A percentile compares a stretch with the other conserved stretches of the same genome.
Evolutionary conservation across 2,888 invertebrate genomes (phyloP).

Genomic region (Acheta domesticus): DNA sequence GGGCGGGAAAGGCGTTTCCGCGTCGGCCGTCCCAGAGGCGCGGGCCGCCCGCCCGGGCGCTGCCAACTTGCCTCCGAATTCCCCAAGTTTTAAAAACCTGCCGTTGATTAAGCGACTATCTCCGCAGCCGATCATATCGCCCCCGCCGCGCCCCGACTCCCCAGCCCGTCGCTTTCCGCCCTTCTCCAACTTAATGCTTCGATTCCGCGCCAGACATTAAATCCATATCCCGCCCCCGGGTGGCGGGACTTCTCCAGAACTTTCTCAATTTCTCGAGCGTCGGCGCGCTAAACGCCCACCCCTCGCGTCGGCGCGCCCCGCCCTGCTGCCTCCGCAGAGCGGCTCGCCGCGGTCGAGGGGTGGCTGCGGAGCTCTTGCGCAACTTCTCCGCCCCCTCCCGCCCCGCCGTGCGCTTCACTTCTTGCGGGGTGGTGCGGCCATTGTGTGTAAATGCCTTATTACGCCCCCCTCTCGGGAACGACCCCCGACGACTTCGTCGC

Average conservation of each 20-base stretch:
- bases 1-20: too few species aligned
- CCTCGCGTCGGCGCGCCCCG: background rate
- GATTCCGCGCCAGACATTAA: background rate
- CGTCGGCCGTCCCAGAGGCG: too few species aligned
- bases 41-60: background rate
- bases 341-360: background rate
- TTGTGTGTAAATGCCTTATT: constrained; percentile 18
- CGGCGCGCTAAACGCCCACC: background rate
- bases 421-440: background rate
- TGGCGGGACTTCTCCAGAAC: background rate
- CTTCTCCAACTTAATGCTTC: background rate
- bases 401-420: background rate
- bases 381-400: background rate
- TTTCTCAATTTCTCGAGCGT: constrained; percentile 7
- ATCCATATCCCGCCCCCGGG: constrained; percentile 18
- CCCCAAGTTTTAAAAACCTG: background rate
- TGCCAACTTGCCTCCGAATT: background rate
- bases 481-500: background rate
- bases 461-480: background rate
- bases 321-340: background rate
- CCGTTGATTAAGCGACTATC: constrained; percentile 10
- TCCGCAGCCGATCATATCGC: constrained; percentile 8
- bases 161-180: background rate
- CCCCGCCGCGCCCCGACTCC: background rate
- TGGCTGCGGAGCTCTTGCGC: background rate